Conservation (phyloP, 1,140 invertebrate genomes). For the Muscidifurax raptorellus region DNA sequence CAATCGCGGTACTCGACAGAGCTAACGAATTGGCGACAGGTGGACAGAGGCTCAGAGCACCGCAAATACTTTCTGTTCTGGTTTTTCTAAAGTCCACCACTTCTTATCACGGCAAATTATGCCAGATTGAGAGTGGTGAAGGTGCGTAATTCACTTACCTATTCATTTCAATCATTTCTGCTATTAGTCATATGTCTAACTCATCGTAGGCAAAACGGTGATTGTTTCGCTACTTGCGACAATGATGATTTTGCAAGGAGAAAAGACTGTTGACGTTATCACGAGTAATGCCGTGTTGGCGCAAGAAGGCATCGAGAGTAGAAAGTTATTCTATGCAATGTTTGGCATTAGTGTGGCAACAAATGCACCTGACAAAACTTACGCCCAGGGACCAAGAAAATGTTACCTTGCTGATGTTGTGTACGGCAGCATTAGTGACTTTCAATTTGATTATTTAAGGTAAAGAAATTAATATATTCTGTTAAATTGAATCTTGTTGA, state of each 20-base stretch:
- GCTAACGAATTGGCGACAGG: conserved; percentile 50
- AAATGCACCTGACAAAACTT: conserved; percentile 59
- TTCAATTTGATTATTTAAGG: conserved; percentile 64
- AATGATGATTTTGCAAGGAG: conserved; percentile 53
- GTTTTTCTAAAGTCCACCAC: conserved; percentile 23
- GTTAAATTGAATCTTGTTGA: background rate
- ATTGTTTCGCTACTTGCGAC: conserved; percentile 60
- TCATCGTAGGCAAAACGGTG: conserved; percentile 58
- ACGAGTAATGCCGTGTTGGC: conserved; percentile 64
- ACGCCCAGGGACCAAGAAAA: conserved; percentile 54
- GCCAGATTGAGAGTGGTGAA: conserved; percentile 59
- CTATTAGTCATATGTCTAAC: background rate
- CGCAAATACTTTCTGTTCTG: conserved; percentile 51
- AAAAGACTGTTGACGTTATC: conserved; percentile 59
- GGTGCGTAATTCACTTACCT: conserved; percentile 40
- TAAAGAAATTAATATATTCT: background rate
- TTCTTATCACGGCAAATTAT: conserved; percentile 35
- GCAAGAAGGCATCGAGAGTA: conserved; percentile 55
- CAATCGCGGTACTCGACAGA: conserved; percentile 48
- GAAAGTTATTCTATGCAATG: conserved; percentile 57
- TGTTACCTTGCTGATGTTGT: conserved; percentile 55
- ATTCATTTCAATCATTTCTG: background rate
- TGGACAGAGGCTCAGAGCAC: conserved; percentile 31
- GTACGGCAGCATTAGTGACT: conserved; percentile 64
- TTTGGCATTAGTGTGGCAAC: conserved; percentile 60